Evolutionary conservation across 2,888 invertebrate genomes (phyloP).

Genomic region (Smittia sp.): DNA sequence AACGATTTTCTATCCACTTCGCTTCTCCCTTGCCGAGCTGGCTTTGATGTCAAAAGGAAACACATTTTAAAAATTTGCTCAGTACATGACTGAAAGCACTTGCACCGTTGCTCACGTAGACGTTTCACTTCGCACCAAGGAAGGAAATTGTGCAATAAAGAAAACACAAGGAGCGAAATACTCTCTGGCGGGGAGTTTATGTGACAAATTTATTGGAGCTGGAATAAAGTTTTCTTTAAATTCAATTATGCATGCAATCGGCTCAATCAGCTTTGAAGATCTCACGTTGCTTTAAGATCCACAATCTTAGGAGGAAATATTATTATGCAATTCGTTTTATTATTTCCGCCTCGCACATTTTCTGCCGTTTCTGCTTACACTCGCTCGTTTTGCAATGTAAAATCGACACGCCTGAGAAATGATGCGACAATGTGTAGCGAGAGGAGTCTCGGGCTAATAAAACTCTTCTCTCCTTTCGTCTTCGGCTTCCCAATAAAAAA

Average conservation of each 20-base stretch:
- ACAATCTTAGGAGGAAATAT: not conserved
- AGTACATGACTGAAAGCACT: not conserved
- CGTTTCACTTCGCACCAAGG: not conserved
- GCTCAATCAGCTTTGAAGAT: constrained; percentile 8
- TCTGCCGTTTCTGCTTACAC: constrained; percentile 1
- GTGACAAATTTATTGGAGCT: constrained; percentile 11
- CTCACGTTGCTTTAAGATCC: not conserved
- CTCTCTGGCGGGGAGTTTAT: not conserved
- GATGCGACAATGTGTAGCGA: constrained; percentile 24
- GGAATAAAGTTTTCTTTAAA: constrained; percentile 37
- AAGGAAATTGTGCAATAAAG: not conserved
- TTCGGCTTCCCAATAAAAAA: not conserved
- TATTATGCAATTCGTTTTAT: constrained; percentile 13
- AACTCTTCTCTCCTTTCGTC: constrained; percentile 17
- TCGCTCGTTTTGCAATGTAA: not conserved
- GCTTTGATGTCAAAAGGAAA: not conserved
- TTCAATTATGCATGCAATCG: constrained; percentile 36
- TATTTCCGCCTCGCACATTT: not conserved
- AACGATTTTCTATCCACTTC: not conserved
- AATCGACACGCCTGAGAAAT: constrained; percentile 20
- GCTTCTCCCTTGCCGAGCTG: not conserved
- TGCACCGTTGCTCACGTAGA: constrained; percentile 12
- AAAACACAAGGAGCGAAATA: not conserved
- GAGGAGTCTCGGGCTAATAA: constrained; percentile 28
- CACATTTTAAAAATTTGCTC: not conserved